Percentiles rank a stretch among this genome's conserved stretches.
Conservation (phyloP, 2,888 invertebrate genomes). For the Sinhomidia bicolor region DNA sequence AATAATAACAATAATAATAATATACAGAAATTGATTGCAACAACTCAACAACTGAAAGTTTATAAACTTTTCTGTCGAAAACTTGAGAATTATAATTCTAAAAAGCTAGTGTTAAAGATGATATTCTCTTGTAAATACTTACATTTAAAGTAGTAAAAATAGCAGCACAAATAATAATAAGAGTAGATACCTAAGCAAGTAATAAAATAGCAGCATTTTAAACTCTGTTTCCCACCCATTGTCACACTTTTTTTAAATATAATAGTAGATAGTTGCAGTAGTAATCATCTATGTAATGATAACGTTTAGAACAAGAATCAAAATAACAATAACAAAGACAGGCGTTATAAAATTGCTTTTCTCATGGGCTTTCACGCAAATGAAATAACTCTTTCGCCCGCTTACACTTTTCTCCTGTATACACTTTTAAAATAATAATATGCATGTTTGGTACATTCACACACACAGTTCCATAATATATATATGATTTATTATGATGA, state of each 20-base stretch:
- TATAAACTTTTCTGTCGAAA: background rate
- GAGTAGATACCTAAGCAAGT: slow-evolving; percentile 49
- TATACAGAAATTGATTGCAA: slow-evolving; percentile 20
- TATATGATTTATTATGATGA: slow-evolving; percentile 50
- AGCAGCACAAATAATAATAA: slow-evolving; percentile 40
- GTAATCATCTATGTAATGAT: too few species aligned
- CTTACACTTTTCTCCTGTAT: background rate
- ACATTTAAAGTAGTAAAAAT: background rate
- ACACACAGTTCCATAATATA: slow-evolving; percentile 39
- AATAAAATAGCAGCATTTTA: slow-evolving; percentile 62
- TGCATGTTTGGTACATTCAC: slow-evolving; percentile 38
- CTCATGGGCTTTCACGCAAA: too few species aligned
- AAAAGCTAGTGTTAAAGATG: too few species aligned
- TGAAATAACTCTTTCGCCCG: background rate
- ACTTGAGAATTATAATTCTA: background rate
- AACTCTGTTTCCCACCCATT: slow-evolving; percentile 33
- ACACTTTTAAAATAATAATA: slow-evolving; percentile 1
- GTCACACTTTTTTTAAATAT: background rate
- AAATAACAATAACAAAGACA: background rate
- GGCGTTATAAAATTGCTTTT: background rate
- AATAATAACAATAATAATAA: background rate
- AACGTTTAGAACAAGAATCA: background rate
- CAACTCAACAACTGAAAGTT: background rate
- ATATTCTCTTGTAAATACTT: background rate
- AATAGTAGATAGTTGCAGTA: background rate